A percentile compares a stretch with the other conserved stretches of the same genome.
These are phyloP conservation scores for Centroberyx gerrardi DNA, from an alignment of 2,797 vertebrate genomes.

Conservation along the genomic window DNA sequence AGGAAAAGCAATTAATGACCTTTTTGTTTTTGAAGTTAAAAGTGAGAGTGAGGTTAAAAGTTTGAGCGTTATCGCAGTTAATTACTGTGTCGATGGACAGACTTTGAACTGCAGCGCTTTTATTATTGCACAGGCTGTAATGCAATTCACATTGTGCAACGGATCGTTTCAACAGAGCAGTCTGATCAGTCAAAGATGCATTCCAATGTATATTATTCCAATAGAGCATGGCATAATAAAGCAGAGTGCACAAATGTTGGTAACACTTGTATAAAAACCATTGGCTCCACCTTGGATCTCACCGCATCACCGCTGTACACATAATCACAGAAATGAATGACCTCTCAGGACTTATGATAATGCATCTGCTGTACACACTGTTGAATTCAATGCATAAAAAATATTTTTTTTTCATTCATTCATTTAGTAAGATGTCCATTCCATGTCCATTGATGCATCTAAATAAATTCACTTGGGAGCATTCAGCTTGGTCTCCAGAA, in stretches of 20 bases:
- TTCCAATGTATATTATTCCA: neutral
- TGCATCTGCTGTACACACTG: neutral
- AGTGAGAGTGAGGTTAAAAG: slow-evolving; percentile 54
- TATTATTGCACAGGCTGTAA: slow-evolving; percentile 30
- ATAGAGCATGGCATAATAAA: no score
- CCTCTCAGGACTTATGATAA: no score
- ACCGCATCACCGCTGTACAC: no score
- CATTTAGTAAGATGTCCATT: neutral
- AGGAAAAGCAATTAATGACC: slow-evolving; percentile 65
- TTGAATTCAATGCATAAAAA: neutral
- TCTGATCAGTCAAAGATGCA: slow-evolving; percentile 17
- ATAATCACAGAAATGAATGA: no score
- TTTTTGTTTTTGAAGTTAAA: slow-evolving; percentile 58
- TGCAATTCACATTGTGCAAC: slow-evolving; percentile 9
- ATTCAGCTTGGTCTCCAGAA: no score
- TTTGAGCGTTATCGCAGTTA: slow-evolving; percentile 41
- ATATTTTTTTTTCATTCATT: neutral
- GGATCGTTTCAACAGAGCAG: slow-evolving; percentile 17
- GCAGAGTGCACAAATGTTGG: no score
- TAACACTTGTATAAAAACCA: no score
- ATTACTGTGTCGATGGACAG: slow-evolving; percentile 50
- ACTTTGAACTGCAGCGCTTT: slow-evolving; percentile 38
- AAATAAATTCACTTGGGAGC: no score
- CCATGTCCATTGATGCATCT: no score
- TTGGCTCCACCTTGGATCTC: no score